Evolutionary conservation across 2,113 vertebrate species (phyloP).

Genomic region (Nothoprocta pentlandii): DNA sequence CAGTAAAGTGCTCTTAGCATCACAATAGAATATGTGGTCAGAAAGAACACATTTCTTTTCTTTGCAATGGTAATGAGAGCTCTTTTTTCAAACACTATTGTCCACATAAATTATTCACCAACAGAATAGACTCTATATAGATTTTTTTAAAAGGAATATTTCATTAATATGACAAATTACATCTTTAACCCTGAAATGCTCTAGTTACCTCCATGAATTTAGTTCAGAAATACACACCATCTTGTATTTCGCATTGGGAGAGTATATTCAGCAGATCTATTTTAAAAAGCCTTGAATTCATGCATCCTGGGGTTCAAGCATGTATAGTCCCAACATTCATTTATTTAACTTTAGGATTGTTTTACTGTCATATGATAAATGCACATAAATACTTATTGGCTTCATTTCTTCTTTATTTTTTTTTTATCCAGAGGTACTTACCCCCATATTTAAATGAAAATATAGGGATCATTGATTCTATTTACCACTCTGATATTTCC

Average conservation of each 20-base stretch:
- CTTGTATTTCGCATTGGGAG: neutral
- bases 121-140: neutral
- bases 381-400: neutral
- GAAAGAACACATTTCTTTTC: neutral
- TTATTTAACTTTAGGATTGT: neutral
- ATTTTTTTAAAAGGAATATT: conserved; percentile 55
- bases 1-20: neutral
- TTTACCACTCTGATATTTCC: neutral
- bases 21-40: conserved; percentile 16
- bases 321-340: neutral
- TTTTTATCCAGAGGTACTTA: neutral
- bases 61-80: conserved; percentile 8
- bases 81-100: neutral
- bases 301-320: neutral
- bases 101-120: conserved; percentile 3
- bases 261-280: neutral
- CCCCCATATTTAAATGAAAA: neutral
- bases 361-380: neutral
- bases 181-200: conserved; percentile 7
- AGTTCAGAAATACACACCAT: neutral
- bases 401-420: neutral
- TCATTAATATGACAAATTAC: conserved; percentile 59
- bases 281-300: neutral
- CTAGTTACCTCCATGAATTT: conserved; percentile 4
- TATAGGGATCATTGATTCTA: neutral